A percentile compares a stretch with the other conserved stretches of the same genome.
Evolutionary conservation across 2,888 invertebrate species (phyloP).

Genomic region (Chymomyza amoena): DNA sequence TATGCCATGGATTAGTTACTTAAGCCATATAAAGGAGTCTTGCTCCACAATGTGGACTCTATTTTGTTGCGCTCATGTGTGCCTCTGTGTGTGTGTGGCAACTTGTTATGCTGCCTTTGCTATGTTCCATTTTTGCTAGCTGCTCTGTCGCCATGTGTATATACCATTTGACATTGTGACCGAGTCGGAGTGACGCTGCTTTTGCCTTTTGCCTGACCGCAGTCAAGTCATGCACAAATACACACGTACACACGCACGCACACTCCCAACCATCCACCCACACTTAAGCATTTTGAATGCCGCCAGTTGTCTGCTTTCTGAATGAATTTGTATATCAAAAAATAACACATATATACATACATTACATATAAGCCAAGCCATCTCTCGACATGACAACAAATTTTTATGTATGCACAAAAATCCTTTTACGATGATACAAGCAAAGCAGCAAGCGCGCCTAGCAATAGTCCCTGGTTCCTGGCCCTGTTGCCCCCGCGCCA

Average conservation of each 20-base stretch:
- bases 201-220: not conserved
- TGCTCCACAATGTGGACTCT: slow-evolving; percentile 53
- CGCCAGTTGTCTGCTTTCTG: not conserved
- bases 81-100: slow-evolving; percentile 17
- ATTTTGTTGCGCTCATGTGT: slow-evolving; percentile 19
- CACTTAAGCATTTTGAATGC: not conserved
- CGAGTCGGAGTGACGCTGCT: slow-evolving; percentile 21
- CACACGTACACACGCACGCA: not conserved
- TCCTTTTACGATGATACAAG: slow-evolving; percentile 15
- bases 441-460: not conserved
- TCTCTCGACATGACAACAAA: slow-evolving; percentile 26
- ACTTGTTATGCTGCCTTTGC: slow-evolving; percentile 32
- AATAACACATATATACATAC: slow-evolving; percentile 20
- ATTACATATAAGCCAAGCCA: slow-evolving; percentile 17
- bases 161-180: slow-evolving; percentile 62
- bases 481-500: not conserved
- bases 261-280: too few relatives aligned
- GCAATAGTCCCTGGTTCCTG: too few relatives aligned
- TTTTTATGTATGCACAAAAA: slow-evolving; percentile 12
- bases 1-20: slow-evolving; percentile 63
- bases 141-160: slow-evolving; percentile 9
- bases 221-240: not conserved
- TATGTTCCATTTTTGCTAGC: not conserved
- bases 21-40: slow-evolving; percentile 21
- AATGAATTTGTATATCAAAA: not conserved